Percentiles rank a stretch among this genome's conserved stretches.
phyloP scores from a whole-genome alignment of 2,888 invertebrate species.

The Sturmia bella region DNA sequence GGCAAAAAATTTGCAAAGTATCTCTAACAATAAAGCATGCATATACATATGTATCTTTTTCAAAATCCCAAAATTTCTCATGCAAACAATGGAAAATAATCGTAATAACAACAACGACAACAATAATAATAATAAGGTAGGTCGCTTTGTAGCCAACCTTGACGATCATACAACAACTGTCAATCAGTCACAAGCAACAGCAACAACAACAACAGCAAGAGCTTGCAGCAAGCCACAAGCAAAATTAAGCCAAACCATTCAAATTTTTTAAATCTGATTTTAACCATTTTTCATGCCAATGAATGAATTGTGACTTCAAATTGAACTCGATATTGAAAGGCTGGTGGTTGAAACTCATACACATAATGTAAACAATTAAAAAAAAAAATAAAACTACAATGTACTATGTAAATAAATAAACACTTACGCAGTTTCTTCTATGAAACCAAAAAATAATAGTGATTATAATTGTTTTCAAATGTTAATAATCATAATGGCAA shows the following conservation, averaged over 20 bases:
- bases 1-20: too few relatives aligned
- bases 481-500: slow-evolving; percentile 28
- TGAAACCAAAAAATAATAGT: slow-evolving; percentile 17
- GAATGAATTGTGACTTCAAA: slow-evolving; percentile 56
- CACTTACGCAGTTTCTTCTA: slow-evolving; percentile 53
- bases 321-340: slow-evolving; percentile 62
- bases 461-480: slow-evolving; percentile 3
- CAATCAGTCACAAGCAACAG: slow-evolving; percentile 54
- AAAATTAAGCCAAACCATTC: slow-evolving; percentile 48
- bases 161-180: slow-evolving; percentile 30
- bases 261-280: slow-evolving; percentile 47
- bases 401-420: not conserved
- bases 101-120: too few relatives aligned
- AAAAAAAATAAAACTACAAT: not conserved
- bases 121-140: slow-evolving; percentile 27
- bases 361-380: not conserved
- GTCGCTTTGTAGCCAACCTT: slow-evolving; percentile 29
- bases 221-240: slow-evolving; percentile 13
- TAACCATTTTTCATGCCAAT: slow-evolving; percentile 57
- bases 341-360: slow-evolving; percentile 1
- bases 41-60: too few relatives aligned
- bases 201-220: not conserved
- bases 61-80: slow-evolving; percentile 4
- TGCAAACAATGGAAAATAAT: slow-evolving; percentile 19
- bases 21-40: too few relatives aligned